Evolutionary conservation across 2,113 vertebrate genomes (phyloP).

Genomic region (Thalassarche chlororhynchos): DNA sequence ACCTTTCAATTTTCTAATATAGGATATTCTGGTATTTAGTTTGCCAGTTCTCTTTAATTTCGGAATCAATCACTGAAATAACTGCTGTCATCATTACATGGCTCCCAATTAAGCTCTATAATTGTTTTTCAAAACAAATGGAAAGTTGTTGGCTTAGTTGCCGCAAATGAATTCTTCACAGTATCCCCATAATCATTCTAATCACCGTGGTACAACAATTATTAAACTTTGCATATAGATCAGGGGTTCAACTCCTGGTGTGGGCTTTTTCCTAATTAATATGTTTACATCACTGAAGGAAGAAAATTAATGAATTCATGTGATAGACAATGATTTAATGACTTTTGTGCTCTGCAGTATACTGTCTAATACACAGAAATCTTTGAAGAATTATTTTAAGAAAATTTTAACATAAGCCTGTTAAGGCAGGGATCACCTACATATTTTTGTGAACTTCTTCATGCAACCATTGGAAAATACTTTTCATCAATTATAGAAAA

Average conservation of each 20-base stretch:
- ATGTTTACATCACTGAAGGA: slow-evolving; percentile 53
- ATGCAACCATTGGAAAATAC: not conserved
- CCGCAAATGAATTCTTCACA: slow-evolving; percentile 75
- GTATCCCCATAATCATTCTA: slow-evolving; percentile 69
- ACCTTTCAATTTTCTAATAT: slow-evolving; percentile 12
- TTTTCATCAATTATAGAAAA: not conserved
- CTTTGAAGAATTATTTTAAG: not conserved
- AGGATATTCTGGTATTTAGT: slow-evolving; percentile 18
- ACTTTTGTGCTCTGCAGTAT: not conserved
- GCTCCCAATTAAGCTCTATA: slow-evolving; percentile 76
- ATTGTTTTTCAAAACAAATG: slow-evolving; percentile 81
- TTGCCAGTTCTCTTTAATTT: slow-evolving; percentile 74
- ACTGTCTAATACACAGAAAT: not conserved
- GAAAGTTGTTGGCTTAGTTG: slow-evolving; percentile 68
- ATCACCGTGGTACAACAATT: slow-evolving; percentile 68
- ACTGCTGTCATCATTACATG: slow-evolving; percentile 79
- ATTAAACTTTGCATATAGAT: slow-evolving; percentile 72
- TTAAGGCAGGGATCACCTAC: not conserved
- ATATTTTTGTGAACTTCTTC: not conserved
- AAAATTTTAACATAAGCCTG: not conserved
- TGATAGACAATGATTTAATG: slow-evolving; percentile 26
- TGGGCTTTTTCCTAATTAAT: slow-evolving; percentile 69
- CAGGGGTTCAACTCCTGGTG: slow-evolving; percentile 60
- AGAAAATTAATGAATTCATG: slow-evolving; percentile 28
- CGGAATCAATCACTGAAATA: slow-evolving; percentile 77